Base-by-base conservation (phyloP, 2,113 vertebrate species). In the Australoheros scitulus region DNA sequence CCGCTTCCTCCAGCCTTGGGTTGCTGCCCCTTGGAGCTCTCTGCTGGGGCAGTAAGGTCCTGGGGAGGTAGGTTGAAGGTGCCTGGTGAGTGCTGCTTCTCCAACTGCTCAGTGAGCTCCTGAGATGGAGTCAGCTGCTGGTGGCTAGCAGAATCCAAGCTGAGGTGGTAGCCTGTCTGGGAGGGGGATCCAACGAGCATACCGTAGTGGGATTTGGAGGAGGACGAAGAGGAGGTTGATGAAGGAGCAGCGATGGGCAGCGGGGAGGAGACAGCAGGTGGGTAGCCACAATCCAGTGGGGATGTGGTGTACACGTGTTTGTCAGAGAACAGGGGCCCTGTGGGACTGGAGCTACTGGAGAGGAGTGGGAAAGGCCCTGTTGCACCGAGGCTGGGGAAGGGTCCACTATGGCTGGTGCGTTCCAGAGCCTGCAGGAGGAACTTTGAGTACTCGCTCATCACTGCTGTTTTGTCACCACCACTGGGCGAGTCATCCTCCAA, bases 111-210 rank as follows among this genome's bases (percentile, higher is more conserved):
- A 13, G 97, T 98, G 92, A 99, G 96, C 97, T 99, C 98, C 96
- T 99, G 98, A 86, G 98, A 99, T 61, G 98, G 98, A 82, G 98
- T 99, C 93, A 99, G 96, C 96, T 99, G 98, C 96, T 99, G 98
- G 96, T 99, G 98, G 74, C 96, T 93, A 56, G 90, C 50, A 2
- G 97, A 92, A 88, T 99, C 98, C 95, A 99, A 94, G 90, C 96
- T 96, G 89, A 99, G 95, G 88, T 99, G 98, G 95, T 97, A 99
- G 92, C 96, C 96, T 47, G 97, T 95, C 5, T 98, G 97, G 82
- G 95, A 95, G 87, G 94, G 92, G 9, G 97, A 97, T 86, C 97
- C 96, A 79, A 98, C 97, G 81, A 99, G 95, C 97, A 99, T 97
- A 92, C 97, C 97, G 86, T 98, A 99, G 13, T 98, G 97, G 93